A percentile compares a stretch with the other conserved stretches of the same genome.
Conservation (phyloP, 1,140 invertebrate species). For the Eupeodes corollae region DNA sequence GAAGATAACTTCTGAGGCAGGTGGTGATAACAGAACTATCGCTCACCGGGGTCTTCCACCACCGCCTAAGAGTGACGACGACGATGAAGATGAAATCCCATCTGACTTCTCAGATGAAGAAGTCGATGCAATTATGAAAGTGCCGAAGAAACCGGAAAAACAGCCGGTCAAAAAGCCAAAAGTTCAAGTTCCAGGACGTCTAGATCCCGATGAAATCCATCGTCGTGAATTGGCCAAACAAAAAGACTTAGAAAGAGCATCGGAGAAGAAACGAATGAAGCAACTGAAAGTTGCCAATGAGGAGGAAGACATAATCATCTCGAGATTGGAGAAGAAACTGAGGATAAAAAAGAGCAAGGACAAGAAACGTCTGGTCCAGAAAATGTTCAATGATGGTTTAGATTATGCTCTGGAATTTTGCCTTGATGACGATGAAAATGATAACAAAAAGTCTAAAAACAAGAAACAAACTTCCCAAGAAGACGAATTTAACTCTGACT, state of each 20-base stretch:
- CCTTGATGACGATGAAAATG: conserved; percentile 53
- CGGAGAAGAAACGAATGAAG: conserved; percentile 47
- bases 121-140: conserved; percentile 16
- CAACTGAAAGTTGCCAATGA: conserved; percentile 58
- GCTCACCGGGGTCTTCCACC: conserved; percentile 14
- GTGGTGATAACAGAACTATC: conserved; percentile 7
- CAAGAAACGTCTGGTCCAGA: conserved; percentile 53
- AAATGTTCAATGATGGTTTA: conserved; percentile 73
- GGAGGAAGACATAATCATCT: conserved; percentile 69
- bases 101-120: conserved; percentile 34
- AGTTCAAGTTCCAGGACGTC: conserved; percentile 17
- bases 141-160: conserved; percentile 7
- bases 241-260: conserved; percentile 42
- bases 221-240: conserved; percentile 37
- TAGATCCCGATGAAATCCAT: conserved; percentile 21
- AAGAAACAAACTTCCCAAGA: conserved; percentile 22
- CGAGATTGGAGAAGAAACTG: conserved; percentile 70
- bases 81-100: conserved; percentile 30
- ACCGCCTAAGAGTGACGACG: conserved; percentile 16
- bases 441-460: conserved; percentile 24
- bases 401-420: conserved; percentile 85
- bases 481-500: conserved; percentile 21
- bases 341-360: conserved; percentile 65
- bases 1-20: conserved; percentile 12
- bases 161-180: conserved; percentile 8